Conservation (phyloP, 2,113 vertebrate species). For the Stigmatopora argus region DNA sequence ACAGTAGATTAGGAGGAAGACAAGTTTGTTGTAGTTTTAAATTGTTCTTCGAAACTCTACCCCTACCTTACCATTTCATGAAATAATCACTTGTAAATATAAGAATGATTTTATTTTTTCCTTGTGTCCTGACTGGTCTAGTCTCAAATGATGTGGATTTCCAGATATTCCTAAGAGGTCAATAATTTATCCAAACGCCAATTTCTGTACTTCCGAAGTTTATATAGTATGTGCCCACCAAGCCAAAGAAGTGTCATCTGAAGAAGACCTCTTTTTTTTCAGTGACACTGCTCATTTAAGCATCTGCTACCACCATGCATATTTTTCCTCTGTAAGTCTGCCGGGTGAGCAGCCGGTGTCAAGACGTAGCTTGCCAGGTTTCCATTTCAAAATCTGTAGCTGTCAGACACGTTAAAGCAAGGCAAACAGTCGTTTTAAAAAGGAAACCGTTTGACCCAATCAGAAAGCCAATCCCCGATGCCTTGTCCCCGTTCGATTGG, state of each 20-base stretch:
- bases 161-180: background rate
- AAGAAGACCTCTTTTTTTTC: background rate
- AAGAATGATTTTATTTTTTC: background rate
- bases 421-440: constrained; percentile 56
- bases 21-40: background rate
- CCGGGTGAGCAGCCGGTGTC: constrained; percentile 44
- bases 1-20: background rate
- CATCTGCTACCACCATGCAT: constrained; percentile 34
- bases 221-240: background rate
- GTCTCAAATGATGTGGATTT: background rate
- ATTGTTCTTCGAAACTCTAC: background rate
- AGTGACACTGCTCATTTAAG: background rate
- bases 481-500: constrained; percentile 24
- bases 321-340: constrained; percentile 37
- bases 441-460: constrained; percentile 52
- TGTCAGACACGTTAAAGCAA: constrained; percentile 54
- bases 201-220: background rate
- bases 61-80: background rate
- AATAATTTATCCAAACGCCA: background rate
- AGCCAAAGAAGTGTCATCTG: background rate
- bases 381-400: constrained; percentile 56
- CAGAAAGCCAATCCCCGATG: constrained; percentile 35
- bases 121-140: background rate
- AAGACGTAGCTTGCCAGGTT: constrained; percentile 69
- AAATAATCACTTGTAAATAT: background rate